Percentiles rank a stretch among this genome's conserved stretches.
Conservation (phyloP, 2,113 vertebrate species). For the Neolamprologus cancellatus region DNA sequence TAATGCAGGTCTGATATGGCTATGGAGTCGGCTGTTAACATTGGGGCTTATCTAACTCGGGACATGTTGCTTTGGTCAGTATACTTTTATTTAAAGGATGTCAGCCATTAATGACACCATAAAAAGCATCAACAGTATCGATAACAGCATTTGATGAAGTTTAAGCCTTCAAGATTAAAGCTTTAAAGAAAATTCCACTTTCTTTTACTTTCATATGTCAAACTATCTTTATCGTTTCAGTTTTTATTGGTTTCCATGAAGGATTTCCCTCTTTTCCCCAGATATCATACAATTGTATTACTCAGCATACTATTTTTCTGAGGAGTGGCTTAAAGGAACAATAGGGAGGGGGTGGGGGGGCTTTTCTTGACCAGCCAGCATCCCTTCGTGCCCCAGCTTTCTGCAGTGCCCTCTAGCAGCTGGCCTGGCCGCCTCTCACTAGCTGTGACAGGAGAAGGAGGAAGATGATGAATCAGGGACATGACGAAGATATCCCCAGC, state of each 20-base stretch:
- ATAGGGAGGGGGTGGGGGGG: not conserved
- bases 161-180: not conserved
- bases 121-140: not conserved
- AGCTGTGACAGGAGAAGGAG: conserved; percentile 23
- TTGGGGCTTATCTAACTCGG: not conserved
- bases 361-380: conserved; percentile 17
- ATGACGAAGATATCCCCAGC: conserved; percentile 41
- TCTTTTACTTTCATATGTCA: not conserved
- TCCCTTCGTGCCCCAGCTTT: conserved; percentile 5
- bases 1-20: not conserved
- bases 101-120: not conserved
- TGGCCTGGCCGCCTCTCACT: conserved; percentile 16
- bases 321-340: not conserved
- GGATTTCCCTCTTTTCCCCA: not conserved
- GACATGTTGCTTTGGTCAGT: not conserved
- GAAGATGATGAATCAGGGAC: conserved; percentile 54
- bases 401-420: conserved; percentile 27
- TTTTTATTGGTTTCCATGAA: not conserved
- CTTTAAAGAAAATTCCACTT: not conserved
- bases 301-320: not conserved
- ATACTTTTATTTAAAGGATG: not conserved
- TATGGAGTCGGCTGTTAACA: not conserved
- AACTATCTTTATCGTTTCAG: not conserved
- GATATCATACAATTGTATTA: not conserved
- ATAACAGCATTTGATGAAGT: not conserved